These are phyloP conservation scores for Catharus fuscescens DNA, from an alignment of 2,113 vertebrate genomes.

Conservation along the genomic window DNA sequence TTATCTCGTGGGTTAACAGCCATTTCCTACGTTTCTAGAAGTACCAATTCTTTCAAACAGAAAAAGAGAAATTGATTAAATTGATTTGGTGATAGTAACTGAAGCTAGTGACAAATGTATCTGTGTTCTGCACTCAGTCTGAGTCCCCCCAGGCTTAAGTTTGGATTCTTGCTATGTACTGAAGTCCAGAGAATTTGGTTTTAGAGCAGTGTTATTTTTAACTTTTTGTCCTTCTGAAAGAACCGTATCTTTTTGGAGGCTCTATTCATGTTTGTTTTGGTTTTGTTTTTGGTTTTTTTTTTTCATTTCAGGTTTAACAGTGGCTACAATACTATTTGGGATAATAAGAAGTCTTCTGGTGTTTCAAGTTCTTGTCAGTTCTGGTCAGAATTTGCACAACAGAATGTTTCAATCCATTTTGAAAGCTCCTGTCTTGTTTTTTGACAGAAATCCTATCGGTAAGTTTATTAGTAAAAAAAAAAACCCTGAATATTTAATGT, in stretches of 20 bases:
- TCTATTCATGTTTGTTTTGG: neutral
- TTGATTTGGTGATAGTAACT: neutral
- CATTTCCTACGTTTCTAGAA: slow-evolving; percentile 2
- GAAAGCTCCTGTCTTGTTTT: slow-evolving; percentile 87
- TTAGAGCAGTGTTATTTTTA: neutral
- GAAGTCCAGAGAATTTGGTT: neutral
- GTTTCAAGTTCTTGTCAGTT: slow-evolving; percentile 85
- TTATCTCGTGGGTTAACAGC: slow-evolving; percentile 16
- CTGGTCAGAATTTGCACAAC: slow-evolving; percentile 86
- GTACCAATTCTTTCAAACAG: neutral
- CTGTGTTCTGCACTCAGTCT: neutral
- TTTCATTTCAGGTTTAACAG: slow-evolving; percentile 83
- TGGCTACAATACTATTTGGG: slow-evolving; percentile 82
- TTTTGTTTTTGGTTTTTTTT: neutral
- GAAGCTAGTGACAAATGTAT: neutral
- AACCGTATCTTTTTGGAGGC: neutral
- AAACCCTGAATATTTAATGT: neutral
- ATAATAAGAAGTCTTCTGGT: slow-evolving; percentile 80
- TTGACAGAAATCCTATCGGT: slow-evolving; percentile 95
- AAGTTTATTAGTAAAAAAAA: slow-evolving; percentile 46
- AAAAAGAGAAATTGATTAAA: slow-evolving; percentile 6
- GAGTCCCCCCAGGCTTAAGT: neutral
- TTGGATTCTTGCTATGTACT: neutral
- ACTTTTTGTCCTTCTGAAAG: neutral
- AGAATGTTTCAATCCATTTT: slow-evolving; percentile 90